Conservation (phyloP, 2,797 vertebrate genomes). For the Orientallactaga sibirica region DNA sequence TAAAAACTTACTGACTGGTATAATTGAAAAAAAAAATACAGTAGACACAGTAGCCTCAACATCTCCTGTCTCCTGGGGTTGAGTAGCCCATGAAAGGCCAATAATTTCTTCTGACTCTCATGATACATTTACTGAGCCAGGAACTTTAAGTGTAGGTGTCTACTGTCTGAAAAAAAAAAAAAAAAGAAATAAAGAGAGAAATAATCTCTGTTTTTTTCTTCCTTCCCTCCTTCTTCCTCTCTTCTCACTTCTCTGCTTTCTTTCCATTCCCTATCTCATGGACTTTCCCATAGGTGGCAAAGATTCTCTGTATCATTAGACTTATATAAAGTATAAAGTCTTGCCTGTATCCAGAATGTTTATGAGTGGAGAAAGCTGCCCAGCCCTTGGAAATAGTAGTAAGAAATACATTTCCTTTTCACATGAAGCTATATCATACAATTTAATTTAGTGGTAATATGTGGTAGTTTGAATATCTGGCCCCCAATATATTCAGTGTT, state of each 20-base stretch:
- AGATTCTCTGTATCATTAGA: background rate
- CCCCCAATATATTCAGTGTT: no score
- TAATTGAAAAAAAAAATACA: background rate
- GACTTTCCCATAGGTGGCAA: background rate
- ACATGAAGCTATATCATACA: background rate
- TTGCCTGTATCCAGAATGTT: background rate
- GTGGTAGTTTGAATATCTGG: no score
- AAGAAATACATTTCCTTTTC: slow-evolving; percentile 10
- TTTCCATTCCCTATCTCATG: background rate
- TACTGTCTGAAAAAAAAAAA: background rate
- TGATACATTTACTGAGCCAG: background rate
- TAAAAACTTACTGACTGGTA: background rate
- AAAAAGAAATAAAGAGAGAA: no score
- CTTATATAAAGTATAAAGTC: background rate
- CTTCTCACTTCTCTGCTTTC: background rate
- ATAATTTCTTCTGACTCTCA: background rate
- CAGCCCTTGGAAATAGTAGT: background rate
- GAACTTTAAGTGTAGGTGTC: background rate
- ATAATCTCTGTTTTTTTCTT: no score
- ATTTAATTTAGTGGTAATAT: background rate
- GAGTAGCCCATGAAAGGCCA: background rate
- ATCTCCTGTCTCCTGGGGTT: background rate
- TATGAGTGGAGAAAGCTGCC: background rate
- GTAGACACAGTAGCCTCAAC: background rate
- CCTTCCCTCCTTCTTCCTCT: background rate